Percentiles rank a stretch among this genome's conserved stretches.
Conservation (phyloP, 2,113 vertebrate species). For the Oryzias curvinotus region DNA sequence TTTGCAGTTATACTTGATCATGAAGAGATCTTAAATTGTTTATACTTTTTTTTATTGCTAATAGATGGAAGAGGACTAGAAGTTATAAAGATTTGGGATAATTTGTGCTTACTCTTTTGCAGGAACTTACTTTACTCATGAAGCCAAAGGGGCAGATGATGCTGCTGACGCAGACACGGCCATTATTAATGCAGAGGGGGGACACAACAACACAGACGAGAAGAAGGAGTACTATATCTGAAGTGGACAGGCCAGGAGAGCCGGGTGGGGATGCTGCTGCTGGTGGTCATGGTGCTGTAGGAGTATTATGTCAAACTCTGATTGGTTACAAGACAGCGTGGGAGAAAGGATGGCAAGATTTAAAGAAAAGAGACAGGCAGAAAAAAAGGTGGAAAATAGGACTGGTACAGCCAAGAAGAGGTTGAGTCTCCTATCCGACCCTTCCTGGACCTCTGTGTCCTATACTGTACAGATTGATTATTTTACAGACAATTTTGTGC, state of each 20-base stretch:
- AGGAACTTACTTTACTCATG: conserved; percentile 99
- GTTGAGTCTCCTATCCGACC: conserved; percentile 87
- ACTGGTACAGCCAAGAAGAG: conserved; percentile 81
- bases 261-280: conserved; percentile 51
- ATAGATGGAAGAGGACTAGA: conserved; percentile 3
- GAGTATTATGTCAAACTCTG: conserved; percentile 56
- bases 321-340: conserved; percentile 42
- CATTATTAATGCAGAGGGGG: conserved; percentile 98
- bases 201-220: conserved; percentile 97
- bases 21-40: conserved; percentile 46
- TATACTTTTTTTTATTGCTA: conserved; percentile 41
- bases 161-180: conserved; percentile 98
- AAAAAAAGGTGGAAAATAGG: conserved; percentile 63
- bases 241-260: conserved; percentile 74
- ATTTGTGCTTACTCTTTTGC: conserved; percentile 53
- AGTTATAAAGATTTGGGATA: conserved; percentile 5
- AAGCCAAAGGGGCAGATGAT: conserved; percentile 99
- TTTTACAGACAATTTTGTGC: conserved; percentile 98
- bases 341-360: conserved; percentile 27
- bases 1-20: conserved; percentile 54
- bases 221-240: conserved; percentile 99
- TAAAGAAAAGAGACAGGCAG: conserved; percentile 37
- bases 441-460: conserved; percentile 82
- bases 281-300: conserved; percentile 35
- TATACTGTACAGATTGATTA: conserved; percentile 90